Conservation (phyloP, 2,888 invertebrate genomes). For the Linnaemya tessellans region DNA sequence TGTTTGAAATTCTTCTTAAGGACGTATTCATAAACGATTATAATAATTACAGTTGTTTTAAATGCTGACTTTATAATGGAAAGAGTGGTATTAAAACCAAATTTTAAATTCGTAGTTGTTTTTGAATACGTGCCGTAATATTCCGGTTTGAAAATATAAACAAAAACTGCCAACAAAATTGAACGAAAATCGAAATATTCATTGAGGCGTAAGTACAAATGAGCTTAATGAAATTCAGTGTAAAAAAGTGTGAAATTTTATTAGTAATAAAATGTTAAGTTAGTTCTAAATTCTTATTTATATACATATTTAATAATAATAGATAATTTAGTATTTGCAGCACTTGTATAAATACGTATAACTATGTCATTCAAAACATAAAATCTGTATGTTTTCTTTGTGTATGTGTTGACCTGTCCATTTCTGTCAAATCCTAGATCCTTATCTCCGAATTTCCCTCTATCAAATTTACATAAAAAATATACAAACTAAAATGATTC, state of each 20-base stretch:
- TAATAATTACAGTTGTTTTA: background rate
- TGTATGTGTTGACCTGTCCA: constrained; percentile 23
- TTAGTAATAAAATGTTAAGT: constrained; percentile 14
- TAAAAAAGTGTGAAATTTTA: constrained; percentile 64
- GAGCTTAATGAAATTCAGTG: constrained; percentile 78
- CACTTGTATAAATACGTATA: constrained; percentile 38
- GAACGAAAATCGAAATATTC: constrained; percentile 59
- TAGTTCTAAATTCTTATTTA: constrained; percentile 51
- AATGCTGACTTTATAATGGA: background rate
- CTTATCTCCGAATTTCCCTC: background rate
- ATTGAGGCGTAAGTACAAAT: constrained; percentile 83
- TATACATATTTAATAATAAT: constrained; percentile 14
- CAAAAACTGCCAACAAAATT: constrained; percentile 7
- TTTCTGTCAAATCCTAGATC: background rate
- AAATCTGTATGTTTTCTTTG: constrained; percentile 36
- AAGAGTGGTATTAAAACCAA: background rate
- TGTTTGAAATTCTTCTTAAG: background rate
- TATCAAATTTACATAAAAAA: background rate
- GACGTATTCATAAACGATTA: background rate
- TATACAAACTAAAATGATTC: background rate
- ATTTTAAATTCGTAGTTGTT: background rate
- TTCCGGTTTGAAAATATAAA: background rate
- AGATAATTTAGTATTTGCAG: constrained; percentile 60
- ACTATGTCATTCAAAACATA: constrained; percentile 15
- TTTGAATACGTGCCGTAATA: background rate